Evolutionary conservation across 2,113 vertebrate species (phyloP).

Genomic region (Sebastes fasciatus): DNA sequence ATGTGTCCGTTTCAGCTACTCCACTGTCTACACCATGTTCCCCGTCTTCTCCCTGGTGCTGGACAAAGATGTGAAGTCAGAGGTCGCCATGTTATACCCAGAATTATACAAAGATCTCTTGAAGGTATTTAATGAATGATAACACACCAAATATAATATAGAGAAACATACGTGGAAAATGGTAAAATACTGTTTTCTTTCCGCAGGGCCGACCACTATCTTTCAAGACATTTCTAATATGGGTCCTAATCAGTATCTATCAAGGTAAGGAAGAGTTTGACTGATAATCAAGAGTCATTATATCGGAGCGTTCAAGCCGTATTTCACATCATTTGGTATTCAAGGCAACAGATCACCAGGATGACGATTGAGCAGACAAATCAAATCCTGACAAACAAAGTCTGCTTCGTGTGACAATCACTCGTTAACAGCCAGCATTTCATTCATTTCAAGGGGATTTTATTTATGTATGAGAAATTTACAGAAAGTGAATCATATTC

Average conservation of each 20-base stretch:
- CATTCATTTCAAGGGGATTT: too few relatives aligned
- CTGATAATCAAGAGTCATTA: too few relatives aligned
- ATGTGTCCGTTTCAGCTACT: conserved; percentile 86
- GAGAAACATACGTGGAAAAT: not conserved
- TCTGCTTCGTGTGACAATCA: too few relatives aligned
- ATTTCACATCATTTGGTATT: too few relatives aligned
- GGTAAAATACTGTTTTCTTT: not conserved
- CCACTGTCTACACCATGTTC: conserved; percentile 99
- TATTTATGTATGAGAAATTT: too few relatives aligned
- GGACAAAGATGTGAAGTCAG: conserved; percentile 98
- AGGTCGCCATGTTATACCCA: conserved; percentile 98
- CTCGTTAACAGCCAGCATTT: too few relatives aligned
- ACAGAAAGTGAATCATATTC: too few relatives aligned
- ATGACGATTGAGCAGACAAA: too few relatives aligned
- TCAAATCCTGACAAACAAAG: too few relatives aligned
- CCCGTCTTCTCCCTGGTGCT: conserved; percentile 97
- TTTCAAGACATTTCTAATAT: conserved; percentile 97
- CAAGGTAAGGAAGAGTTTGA: conserved; percentile 88
- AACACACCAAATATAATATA: not conserved
- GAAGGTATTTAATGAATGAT: conserved; percentile 85
- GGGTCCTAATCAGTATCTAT: conserved; percentile 98
- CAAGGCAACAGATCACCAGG: too few relatives aligned
- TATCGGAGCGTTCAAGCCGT: too few relatives aligned
- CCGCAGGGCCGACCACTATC: conserved; percentile 93
- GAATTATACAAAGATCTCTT: conserved; percentile 98